Evolutionary conservation across 2,888 invertebrate genomes (phyloP).

Genomic region (Dasypogon diadema): DNA sequence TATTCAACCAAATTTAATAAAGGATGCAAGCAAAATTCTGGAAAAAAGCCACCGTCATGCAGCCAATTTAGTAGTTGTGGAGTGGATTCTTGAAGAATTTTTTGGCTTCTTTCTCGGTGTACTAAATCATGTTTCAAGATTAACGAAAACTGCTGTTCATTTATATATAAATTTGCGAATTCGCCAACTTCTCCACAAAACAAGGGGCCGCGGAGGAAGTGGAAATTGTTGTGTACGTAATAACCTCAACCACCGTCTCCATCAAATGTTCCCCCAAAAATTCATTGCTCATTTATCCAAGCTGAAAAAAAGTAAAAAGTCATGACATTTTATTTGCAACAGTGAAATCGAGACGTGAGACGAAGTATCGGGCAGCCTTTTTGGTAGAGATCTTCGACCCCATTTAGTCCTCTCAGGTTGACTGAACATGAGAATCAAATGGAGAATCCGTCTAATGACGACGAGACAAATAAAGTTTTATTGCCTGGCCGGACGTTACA

Average conservation of each 20-base stretch:
- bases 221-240: background rate
- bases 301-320: conserved; percentile 1
- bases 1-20: too few relatives aligned
- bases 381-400: conserved; percentile 16
- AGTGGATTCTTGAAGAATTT: background rate
- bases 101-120: background rate
- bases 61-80: background rate
- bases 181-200: background rate
- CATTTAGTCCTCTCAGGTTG: conserved; percentile 4
- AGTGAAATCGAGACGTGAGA: background rate
- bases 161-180: background rate
- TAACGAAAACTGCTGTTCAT: background rate
- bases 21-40: background rate
- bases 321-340: conserved; percentile 9
- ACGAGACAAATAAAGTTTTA: conserved; percentile 14
- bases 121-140: background rate
- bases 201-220: background rate
- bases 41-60: background rate
- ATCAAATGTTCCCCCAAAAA: background rate
- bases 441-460: background rate
- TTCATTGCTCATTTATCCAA: conserved; percentile 32
- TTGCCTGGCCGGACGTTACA: background rate
- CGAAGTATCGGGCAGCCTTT: background rate
- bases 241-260: background rate
- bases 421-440: background rate